Evolutionary conservation across 2,797 vertebrate species (phyloP), one percentile per base, ranked within the genome.

Genomic region (Thripadectes ignobilis): DNA sequence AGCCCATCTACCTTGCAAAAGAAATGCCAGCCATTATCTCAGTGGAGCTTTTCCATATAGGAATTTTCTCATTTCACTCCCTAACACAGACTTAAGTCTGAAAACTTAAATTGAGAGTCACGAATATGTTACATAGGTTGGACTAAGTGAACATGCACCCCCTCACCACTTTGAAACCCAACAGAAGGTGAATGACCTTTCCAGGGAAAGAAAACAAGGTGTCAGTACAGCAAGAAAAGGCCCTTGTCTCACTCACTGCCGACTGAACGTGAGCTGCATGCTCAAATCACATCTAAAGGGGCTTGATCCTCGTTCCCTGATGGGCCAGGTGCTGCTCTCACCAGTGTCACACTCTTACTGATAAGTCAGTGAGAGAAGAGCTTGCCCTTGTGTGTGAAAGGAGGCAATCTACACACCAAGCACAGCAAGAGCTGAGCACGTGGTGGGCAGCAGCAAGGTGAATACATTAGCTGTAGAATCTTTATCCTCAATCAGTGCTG

Each of bases 261-360:
- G 67, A 39, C 0, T n/a, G 36, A 71, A 32, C 0, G 2, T 32
- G 26, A 63, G 49, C 26, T 48, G 69, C 7, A 38, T 0, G 3
- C 30, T 21, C 54, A 87, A 67, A 57, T 4, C 2, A 1, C 39
- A 59, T 9, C 18, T 30, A 46, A 36, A 67, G 57, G 36, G 23
- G 51, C 32, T 20, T 83, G 19, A 38, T 27, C 19, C 39, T 57
- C 32, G 9, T 5, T 73, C 41, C 39, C 45, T 2, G 2, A 46
- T 4, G 41, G 23, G 27, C 65, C 34, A 68, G 75, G 46, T 0
- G 1, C 46, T 80, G 30, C 45, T 59, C 55, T 77, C 62, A 78
- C 18, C 7, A 4, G 23, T 45, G 55, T 51, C 34, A 38, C 30
- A 45, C 36, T 59, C 48, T 21, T 34, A 24, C 36, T 55, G 48